Evolutionary conservation across 2,113 vertebrate genomes (phyloP).

Genomic region (Pipra filicauda): DNA sequence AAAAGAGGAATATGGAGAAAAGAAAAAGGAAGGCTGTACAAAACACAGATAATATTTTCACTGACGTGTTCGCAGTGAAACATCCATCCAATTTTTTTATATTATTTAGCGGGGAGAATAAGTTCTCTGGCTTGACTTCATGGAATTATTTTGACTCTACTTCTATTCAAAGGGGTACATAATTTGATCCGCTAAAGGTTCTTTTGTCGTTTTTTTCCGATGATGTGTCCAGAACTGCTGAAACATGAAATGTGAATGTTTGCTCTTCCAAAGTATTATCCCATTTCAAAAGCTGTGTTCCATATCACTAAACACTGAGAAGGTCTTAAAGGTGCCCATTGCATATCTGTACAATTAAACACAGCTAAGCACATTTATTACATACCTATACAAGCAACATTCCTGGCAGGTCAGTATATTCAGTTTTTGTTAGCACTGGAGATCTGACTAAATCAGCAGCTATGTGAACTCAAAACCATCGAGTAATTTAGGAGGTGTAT

Average conservation of each 20-base stretch:
- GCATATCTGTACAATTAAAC: neutral
- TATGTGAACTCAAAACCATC: neutral
- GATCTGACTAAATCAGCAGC: neutral
- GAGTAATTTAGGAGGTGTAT: neutral
- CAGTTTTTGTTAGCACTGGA: neutral
- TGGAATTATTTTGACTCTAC: neutral
- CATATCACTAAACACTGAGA: neutral
- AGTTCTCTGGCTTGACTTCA: neutral
- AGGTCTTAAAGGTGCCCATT: neutral
- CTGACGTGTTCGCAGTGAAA: neutral
- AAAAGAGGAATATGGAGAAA: conserved; percentile 10
- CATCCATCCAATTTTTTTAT: neutral
- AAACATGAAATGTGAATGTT: neutral
- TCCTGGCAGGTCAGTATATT: neutral
- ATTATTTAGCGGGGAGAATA: neutral
- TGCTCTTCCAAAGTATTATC: neutral
- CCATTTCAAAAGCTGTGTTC: neutral
- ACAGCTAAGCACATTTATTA: neutral
- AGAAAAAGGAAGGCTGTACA: conserved; percentile 1
- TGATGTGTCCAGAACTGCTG: neutral
- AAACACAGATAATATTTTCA: neutral
- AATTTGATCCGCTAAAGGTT: neutral
- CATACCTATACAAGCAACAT: neutral
- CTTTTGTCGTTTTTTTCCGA: neutral
- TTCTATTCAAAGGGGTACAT: neutral